Conservation (phyloP, 2,888 invertebrate genomes). For the Syrphus vitripennis region DNA sequence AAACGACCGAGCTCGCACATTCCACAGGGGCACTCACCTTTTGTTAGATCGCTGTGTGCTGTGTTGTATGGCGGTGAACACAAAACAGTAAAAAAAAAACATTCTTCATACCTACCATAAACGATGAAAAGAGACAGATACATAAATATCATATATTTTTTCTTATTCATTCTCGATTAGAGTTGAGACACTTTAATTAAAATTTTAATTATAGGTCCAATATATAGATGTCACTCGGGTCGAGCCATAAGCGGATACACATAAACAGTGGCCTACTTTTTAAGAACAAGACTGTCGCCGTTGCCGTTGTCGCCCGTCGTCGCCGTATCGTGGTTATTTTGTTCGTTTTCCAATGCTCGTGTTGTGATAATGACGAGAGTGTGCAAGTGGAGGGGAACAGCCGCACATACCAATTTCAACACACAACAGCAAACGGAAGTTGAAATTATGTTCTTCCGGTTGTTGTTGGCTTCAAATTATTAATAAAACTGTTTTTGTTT, state of each 20-base stretch:
- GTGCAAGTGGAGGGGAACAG: background rate
- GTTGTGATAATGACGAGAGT: background rate
- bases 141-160: background rate
- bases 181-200: conserved; percentile 61
- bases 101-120: conserved; percentile 7
- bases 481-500: conserved; percentile 15
- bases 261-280: conserved; percentile 63
- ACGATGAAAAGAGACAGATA: conserved; percentile 13
- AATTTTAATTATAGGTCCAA: conserved; percentile 64
- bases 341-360: background rate
- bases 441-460: conserved; percentile 66
- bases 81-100: conserved; percentile 37
- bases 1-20: conserved; percentile 67
- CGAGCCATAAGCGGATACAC: conserved; percentile 36
- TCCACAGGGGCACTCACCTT: conserved; percentile 71
- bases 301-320: too few species aligned
- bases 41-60: conserved; percentile 52
- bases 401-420: conserved; percentile 15
- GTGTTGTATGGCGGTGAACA: conserved; percentile 36
- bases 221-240: conserved; percentile 67
- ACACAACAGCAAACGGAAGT: conserved; percentile 55
- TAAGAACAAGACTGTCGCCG: conserved; percentile 11
- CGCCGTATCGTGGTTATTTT: background rate
- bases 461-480: conserved; percentile 13
- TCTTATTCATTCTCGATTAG: conserved; percentile 26